These are phyloP conservation scores for Achatina immaculata DNA, from an alignment of 1,140 invertebrate species.

Conservation along the genomic window DNA sequence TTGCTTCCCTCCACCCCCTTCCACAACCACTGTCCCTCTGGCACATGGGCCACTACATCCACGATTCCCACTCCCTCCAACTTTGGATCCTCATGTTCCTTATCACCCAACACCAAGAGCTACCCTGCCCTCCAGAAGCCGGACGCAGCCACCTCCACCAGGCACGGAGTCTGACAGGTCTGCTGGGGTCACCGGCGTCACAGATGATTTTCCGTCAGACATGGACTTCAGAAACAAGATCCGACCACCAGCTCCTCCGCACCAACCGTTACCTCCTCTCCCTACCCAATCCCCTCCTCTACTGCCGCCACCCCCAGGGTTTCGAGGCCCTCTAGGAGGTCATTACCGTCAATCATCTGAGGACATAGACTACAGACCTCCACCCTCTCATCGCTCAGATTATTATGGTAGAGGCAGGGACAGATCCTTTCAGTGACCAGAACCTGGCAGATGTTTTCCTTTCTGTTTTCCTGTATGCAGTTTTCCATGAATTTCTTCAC, in stretches of 20 bases:
- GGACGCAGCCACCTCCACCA: conserved; percentile 39
- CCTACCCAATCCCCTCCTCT: conserved; percentile 39
- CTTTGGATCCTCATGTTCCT: neutral
- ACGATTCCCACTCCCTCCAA: conserved; percentile 10
- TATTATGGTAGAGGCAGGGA: neutral
- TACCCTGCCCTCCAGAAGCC: neutral
- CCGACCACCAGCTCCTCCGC: neutral
- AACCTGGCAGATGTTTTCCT: too few relatives aligned
- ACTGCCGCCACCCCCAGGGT: conserved; percentile 21
- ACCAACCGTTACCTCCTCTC: conserved; percentile 28
- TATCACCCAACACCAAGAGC: conserved; percentile 11
- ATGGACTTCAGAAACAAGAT: neutral
- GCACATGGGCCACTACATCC: conserved; percentile 11
- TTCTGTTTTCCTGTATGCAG: too few relatives aligned
- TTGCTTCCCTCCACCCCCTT: neutral
- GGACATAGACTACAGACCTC: neutral
- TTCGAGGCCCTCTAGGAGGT: neutral
- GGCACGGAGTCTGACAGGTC: conserved; percentile 38
- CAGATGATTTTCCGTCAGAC: conserved; percentile 10
- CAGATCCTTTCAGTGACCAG: neutral
- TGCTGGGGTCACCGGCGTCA: neutral
- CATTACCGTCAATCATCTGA: neutral
- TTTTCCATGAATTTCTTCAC: too few relatives aligned
- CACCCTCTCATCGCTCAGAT: neutral
- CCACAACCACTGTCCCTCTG: neutral